Evolutionary conservation across 2,888 invertebrate genomes (phyloP), one percentile per base, ranked within the genome.

Genomic region (Dynastes tityus): DNA sequence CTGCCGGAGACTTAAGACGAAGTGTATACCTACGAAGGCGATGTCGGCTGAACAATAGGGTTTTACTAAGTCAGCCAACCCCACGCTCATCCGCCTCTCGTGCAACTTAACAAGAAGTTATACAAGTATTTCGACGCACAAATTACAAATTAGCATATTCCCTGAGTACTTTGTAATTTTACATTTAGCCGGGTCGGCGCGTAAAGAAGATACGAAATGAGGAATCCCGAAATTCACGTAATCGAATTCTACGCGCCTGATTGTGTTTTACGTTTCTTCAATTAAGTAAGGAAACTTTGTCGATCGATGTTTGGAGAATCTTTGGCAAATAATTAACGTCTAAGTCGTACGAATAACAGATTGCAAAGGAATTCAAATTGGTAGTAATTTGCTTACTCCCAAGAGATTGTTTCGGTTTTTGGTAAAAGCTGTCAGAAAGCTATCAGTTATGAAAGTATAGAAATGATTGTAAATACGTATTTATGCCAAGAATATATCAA

Each of bases 81-180:
- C 61, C 61, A 22, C 61, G 61, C 55, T 55, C 45, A 51, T 40
- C 27, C 61, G 61, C 49, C 61, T 74, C 61, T 68, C 73, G 67
- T 76, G 78, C 79, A 78, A 80, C 79, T 79, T 79, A 78, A 80
- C 78, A 76, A 65, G 71, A 77, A 80, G 77, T 78, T 78, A 67
- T 61, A 63, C 78, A 79, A 80, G 79, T 79, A 80, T 80, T 79
- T 78, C 65, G 70, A 80, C 78, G 79, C 79, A 79, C 79, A 79
- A 80, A 80, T 80, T 80, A 78, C 68, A 80, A 79, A 80, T 80
- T 79, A 79, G 78, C 79, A 80, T 78, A 80, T 79, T 78, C 67
- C 79, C 76, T 67, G 76, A 76, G 73, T 74, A 61, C 73, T 74
- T 74, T 49, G 49, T 74, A 74, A 74, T 74, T 74, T 74, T 74